Conservation (phyloP, 1,140 invertebrate genomes). For the Macrostomum lignano region DNA sequence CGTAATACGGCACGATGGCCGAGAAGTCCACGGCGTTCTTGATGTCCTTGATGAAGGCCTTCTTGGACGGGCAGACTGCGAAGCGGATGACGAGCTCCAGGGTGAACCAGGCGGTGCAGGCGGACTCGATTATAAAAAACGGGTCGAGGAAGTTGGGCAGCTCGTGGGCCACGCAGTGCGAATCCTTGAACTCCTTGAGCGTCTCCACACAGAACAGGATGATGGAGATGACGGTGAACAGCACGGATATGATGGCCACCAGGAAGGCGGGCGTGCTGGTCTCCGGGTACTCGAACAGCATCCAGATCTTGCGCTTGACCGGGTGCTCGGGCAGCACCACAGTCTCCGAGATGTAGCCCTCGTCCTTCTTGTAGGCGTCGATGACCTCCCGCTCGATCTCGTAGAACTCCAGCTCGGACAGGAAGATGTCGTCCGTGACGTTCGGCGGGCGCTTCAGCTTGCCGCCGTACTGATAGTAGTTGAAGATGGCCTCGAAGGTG, state of each 20-base stretch:
- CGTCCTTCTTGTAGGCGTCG: constrained; percentile 19
- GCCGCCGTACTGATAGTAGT: constrained; percentile 24
- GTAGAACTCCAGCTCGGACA: constrained; percentile 22
- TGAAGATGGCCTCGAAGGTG: constrained; percentile 27
- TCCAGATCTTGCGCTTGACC: constrained; percentile 18
- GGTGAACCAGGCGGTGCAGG: constrained; percentile 31
- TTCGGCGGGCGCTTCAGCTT: constrained; percentile 15
- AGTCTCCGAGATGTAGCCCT: constrained; percentile 19
- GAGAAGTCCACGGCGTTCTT: constrained; percentile 97
- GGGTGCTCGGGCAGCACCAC: constrained; percentile 16
- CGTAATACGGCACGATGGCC: constrained; percentile 94
- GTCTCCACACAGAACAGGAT: constrained; percentile 93
- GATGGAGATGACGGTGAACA: constrained; percentile 71
- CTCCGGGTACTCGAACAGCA: constrained; percentile 26
- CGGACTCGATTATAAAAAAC: constrained; percentile 21
- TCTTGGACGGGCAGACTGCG: constrained; percentile 27
- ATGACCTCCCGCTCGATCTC: constrained; percentile 20
- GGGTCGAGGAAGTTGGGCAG: constrained; percentile 15
- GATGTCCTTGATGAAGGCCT: constrained; percentile 82
- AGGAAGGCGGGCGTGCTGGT: constrained; percentile 18
- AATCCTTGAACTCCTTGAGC: constrained; percentile 70
- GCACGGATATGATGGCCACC: constrained; percentile 27
- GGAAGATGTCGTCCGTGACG: constrained; percentile 24
- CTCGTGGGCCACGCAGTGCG: constrained; percentile 35
- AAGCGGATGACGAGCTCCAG: constrained; percentile 27